Conservation (phyloP, 2,888 invertebrate species). For the Hypomecis atomaria region DNA sequence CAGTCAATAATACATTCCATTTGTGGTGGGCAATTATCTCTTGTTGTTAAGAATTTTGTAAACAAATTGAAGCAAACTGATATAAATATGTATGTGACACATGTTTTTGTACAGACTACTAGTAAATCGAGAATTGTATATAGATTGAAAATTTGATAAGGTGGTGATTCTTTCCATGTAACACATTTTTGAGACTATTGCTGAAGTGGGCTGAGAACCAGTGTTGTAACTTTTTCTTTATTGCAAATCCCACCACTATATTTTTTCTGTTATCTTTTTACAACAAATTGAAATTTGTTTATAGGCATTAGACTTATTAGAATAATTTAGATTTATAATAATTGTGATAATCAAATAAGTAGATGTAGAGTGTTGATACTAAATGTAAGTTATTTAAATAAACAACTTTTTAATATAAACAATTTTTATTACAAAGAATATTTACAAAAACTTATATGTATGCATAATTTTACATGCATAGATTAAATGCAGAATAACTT, state of each 20-base stretch:
- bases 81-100: too few species aligned
- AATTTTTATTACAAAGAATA: conserved; percentile 11
- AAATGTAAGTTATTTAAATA: conserved; percentile 53
- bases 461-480: neutral
- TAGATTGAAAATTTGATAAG: too few species aligned
- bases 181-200: too few species aligned
- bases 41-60: too few species aligned
- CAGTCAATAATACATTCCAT: too few species aligned
- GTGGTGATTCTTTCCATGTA: too few species aligned
- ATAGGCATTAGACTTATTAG: conserved; percentile 40
- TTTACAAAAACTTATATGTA: conserved; percentile 1
- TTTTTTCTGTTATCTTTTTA: conserved; percentile 35
- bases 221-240: neutral
- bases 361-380: conserved; percentile 45
- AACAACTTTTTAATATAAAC: conserved; percentile 33
- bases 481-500: conserved; percentile 17
- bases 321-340: conserved; percentile 43
- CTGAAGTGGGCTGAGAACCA: neutral
- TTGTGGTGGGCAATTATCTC: too few species aligned
- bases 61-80: too few species aligned
- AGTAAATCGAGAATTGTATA: too few species aligned
- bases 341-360: conserved; percentile 64
- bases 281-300: conserved; percentile 52
- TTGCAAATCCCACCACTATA: conserved; percentile 29
- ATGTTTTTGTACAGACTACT: too few species aligned